Evolutionary conservation across 2,797 vertebrate genomes (phyloP).

Genomic region (Craterocephalus amniculus): DNA sequence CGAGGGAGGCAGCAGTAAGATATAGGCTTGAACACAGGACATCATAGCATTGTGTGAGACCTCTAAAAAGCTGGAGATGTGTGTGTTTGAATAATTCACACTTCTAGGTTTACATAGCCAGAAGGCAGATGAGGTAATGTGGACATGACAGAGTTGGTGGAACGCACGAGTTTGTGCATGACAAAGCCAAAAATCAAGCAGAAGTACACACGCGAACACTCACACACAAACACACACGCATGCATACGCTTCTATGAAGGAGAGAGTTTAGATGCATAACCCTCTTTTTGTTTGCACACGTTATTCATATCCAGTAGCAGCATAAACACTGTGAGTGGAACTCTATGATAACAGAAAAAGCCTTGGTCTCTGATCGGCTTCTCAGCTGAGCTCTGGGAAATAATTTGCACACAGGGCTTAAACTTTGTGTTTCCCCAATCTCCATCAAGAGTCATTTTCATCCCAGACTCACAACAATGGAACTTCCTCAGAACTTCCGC

Average conservation of each 20-base stretch:
- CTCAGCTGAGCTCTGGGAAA: not conserved
- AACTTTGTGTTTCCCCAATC: constrained; percentile 9
- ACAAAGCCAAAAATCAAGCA: constrained; percentile 35
- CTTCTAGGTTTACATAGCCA: constrained; percentile 75
- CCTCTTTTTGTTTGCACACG: too few relatives aligned
- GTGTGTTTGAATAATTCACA: constrained; percentile 60
- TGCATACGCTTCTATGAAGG: too few relatives aligned
- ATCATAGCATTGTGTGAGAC: constrained; percentile 35
- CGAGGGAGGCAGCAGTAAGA: constrained; percentile 40
- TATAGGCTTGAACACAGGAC: constrained; percentile 63
- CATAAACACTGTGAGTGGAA: too few relatives aligned
- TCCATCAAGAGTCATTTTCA: constrained; percentile 27
- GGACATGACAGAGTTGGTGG: constrained; percentile 57
- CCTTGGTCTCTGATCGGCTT: not conserved
- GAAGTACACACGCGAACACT: not conserved
- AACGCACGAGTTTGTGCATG: constrained; percentile 37
- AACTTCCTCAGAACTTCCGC: constrained; percentile 76
- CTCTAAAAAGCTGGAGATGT: constrained; percentile 1
- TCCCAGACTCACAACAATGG: constrained; percentile 56
- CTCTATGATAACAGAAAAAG: too few relatives aligned
- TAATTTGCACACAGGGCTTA: not conserved
- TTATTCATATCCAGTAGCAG: not conserved
- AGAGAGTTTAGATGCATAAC: too few relatives aligned
- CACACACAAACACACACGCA: not conserved
- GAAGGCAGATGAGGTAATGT: constrained; percentile 74